These are phyloP conservation scores for Lytechinus pictus DNA, from an alignment of 35 echinoderm and acorn worm species.

Conservation along the genomic window DNA sequence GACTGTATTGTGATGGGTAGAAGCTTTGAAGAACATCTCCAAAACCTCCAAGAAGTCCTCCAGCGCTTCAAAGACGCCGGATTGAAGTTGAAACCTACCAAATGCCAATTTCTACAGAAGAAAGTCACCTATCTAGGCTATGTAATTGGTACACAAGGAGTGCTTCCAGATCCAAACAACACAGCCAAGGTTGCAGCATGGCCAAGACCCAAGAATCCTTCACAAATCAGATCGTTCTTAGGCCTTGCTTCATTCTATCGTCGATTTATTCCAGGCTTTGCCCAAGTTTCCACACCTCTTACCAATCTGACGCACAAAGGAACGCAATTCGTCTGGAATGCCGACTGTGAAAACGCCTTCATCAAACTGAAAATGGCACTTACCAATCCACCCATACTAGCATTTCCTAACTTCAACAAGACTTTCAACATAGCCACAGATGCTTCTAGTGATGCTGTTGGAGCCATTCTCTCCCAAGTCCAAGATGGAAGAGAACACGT, in stretches of 20 bases:
- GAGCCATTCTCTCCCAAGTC: slow-evolving; percentile 68
- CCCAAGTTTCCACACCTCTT: slow-evolving; percentile 48
- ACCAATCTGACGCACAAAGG: slow-evolving; percentile 48
- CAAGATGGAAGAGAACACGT: slow-evolving; percentile 70
- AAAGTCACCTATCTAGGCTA: slow-evolving; percentile 62
- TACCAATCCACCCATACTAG: slow-evolving; percentile 64
- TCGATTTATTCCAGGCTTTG: slow-evolving; percentile 32
- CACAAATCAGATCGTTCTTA: slow-evolving; percentile 39
- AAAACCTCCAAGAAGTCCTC: slow-evolving; percentile 43
- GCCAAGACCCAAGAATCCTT: slow-evolving; percentile 30
- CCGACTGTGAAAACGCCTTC: slow-evolving; percentile 46
- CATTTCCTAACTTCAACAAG: slow-evolving; percentile 62
- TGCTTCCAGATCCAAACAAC: slow-evolving; percentile 49
- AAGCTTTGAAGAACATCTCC: slow-evolving; percentile 68
- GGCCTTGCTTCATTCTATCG: slow-evolving; percentile 47
- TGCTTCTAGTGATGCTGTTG: slow-evolving; percentile 64
- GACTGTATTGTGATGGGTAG: slow-evolving; percentile 64
- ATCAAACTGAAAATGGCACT: slow-evolving; percentile 51
- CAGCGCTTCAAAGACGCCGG: slow-evolving; percentile 39
- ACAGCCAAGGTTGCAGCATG: not conserved
- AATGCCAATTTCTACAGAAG: slow-evolving; percentile 58
- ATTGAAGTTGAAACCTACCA: slow-evolving; percentile 65
- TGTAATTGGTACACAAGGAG: slow-evolving; percentile 29
- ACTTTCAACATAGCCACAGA: slow-evolving; percentile 61
- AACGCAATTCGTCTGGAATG: slow-evolving; percentile 37